A percentile compares a stretch with the other conserved stretches of the same genome.
These are phyloP conservation scores for Phodopus roborovskii DNA, from an alignment of 2,113 vertebrate genomes.

Conservation along the genomic window DNA sequence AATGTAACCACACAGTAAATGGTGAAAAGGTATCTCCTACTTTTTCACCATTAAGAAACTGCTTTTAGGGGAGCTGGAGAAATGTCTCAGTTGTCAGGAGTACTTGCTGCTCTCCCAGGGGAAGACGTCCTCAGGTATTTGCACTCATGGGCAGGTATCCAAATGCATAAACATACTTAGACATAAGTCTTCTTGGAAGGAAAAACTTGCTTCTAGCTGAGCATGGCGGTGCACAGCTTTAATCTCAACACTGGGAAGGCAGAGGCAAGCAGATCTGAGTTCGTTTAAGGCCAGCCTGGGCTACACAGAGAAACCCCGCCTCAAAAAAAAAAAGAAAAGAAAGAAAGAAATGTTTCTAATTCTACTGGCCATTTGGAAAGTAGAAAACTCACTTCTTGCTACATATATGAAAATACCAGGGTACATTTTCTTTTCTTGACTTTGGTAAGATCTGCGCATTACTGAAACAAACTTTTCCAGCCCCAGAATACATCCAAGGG, in stretches of 20 bases:
- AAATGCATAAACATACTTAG: background rate
- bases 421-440: background rate
- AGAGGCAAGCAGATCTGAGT: background rate
- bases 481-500: background rate
- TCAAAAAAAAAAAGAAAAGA: background rate
- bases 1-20: background rate
- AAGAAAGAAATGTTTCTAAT: constrained; percentile 47
- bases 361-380: constrained; percentile 14
- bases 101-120: background rate
- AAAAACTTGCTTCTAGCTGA: background rate
- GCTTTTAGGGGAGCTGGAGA: background rate
- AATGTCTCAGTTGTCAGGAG: background rate
- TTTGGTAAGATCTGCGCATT: background rate
- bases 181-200: background rate
- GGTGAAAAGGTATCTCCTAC: constrained; percentile 29
- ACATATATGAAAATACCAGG: constrained; percentile 33
- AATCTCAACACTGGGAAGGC: background rate
- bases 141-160: background rate
- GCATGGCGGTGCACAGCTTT: background rate
- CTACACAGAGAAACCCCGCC: background rate
- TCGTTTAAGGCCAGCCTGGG: background rate
- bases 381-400: constrained; percentile 61
- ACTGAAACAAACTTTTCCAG: background rate
- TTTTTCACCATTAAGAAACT: constrained; percentile 41
- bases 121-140: background rate